Base-by-base conservation (phyloP, 2,888 invertebrate species). In the Pristionchus exspectatus region DNA sequence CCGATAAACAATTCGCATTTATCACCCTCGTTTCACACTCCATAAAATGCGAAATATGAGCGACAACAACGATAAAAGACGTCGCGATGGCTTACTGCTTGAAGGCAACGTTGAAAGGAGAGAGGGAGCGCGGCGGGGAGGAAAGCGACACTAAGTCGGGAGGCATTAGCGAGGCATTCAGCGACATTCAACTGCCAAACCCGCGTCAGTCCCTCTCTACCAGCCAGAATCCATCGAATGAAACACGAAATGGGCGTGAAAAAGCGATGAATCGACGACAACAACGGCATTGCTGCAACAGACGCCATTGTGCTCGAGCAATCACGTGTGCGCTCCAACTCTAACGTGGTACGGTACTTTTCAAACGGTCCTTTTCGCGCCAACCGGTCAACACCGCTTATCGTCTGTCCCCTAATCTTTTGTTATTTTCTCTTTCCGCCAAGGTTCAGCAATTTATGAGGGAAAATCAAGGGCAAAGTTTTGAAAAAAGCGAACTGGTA, bases 121-220 rank as follows among this genome's bases (percentile, higher is more conserved):
- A 38, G 74, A 38, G 38, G 38, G 10, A 59, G 33, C 21, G 50
- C 56, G 59, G 27, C 54, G 56, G 30, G 56, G 38, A 21, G 24
- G 59, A 84, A 84, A 59, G 56, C 18, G 30, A 59, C 84, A 50
- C 56, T 56, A 59, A 84, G 59, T 59, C 84, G 84, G 56, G 38
- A 50, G 56, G 84, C 56, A 85, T 59, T 85, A 56, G 84, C 33
- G 84, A 85, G 50, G 84, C 84, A 59, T 85, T 59, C 56, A 85
- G 24, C 59, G 56, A n/a, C 84, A 59, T 56, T 85, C 59, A 33
- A 33, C 59, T 21, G 33, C 33, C 59, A 16, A 59, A 59, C 27
- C 50, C 27, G 84, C 24, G 24, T 56, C 84, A 9, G n/a, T 30
- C 38, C 27, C 27, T n/a, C 27, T 18, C 83, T 54, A 30, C 83